Base-by-base conservation (phyloP, 2,888 invertebrate species). In the Caenorhabditis doughertyi region DNA sequence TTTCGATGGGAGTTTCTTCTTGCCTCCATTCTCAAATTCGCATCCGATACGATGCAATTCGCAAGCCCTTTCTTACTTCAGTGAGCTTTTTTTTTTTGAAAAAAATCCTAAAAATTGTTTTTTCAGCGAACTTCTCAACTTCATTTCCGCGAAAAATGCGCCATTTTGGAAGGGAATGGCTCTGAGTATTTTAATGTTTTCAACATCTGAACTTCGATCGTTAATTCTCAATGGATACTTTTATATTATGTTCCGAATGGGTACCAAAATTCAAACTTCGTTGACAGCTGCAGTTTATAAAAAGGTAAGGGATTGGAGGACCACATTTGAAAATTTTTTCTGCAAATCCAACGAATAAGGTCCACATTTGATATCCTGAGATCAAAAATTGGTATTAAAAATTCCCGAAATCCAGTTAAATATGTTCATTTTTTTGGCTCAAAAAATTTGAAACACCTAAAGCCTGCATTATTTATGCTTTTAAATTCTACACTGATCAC, bases 1-100 rank as follows among this genome's bases (percentile, higher is more conserved):
- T 98, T 97, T 92, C 96, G 97, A 58, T 94, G 95, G 0, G 95
- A 95, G 72, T 96, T 97, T 92, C 82, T 97, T 1, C 95, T 96
- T 89, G 97, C 97, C n/a, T 94, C 96, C 0, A 39, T 79, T 0
- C 70, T 91, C 65, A 91, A 91, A 79, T 56, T 88, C n/a, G 60
- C 82, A 29, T 88, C 90, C 2, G 91, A 91, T 62, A 87, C 89
- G 4, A 92, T 98, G 70, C 95, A 95, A 85, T 98, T 98, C 93
- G 94, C 95, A 51, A 96, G 96, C 88, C 98, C 98, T 0, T 95
- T 96, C 92, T 93, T 98, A 89, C 94, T 97, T 81, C 95, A 94
- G 96, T 96, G 93, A 94, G 93, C 4, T 13, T 8, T 39, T 3
- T 9, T 65, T 39, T 58, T 49, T 65, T 35, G 44, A 42, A 18